A percentile compares a stretch with the other conserved stretches of the same genome.
Evolutionary conservation across 2,888 invertebrate genomes (phyloP).

Genomic region (Platycnemis pennipes): DNA sequence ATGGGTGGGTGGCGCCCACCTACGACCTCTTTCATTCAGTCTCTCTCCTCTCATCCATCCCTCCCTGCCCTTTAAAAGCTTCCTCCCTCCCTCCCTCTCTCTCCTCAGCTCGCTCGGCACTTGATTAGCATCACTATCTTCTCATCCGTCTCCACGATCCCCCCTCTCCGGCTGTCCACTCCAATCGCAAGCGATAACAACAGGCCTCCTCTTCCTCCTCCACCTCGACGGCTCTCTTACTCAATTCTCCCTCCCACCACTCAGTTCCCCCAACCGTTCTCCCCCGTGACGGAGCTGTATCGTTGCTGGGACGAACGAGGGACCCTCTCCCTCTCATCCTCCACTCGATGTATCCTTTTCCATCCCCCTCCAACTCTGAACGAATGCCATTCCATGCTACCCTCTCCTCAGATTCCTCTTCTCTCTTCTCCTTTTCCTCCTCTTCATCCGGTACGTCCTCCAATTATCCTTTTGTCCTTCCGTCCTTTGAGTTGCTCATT

Average conservation of each 20-base stretch:
- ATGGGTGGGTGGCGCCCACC: neutral
- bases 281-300: too few relatives aligned
- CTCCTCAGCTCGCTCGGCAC: neutral
- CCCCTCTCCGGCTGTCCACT: neutral
- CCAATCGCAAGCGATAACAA: conserved; percentile 7
- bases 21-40: neutral
- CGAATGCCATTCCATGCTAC: neutral
- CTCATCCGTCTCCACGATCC: conserved; percentile 10
- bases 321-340: too few relatives aligned
- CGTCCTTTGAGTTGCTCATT: neutral
- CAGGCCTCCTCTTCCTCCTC: neutral
- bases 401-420: neutral
- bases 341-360: neutral
- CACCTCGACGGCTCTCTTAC: neutral
- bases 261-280: too few relatives aligned
- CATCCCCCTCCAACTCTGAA: neutral
- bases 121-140: conserved; percentile 34
- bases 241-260: neutral
- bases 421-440: neutral
- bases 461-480: too few relatives aligned
- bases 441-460: too few relatives aligned
- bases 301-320: too few relatives aligned
- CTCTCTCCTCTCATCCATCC: neutral
- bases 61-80: neutral
- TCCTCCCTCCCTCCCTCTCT: neutral